Base-by-base conservation (phyloP, 2,797 vertebrate genomes). In the Eulemur mongoz region DNA sequence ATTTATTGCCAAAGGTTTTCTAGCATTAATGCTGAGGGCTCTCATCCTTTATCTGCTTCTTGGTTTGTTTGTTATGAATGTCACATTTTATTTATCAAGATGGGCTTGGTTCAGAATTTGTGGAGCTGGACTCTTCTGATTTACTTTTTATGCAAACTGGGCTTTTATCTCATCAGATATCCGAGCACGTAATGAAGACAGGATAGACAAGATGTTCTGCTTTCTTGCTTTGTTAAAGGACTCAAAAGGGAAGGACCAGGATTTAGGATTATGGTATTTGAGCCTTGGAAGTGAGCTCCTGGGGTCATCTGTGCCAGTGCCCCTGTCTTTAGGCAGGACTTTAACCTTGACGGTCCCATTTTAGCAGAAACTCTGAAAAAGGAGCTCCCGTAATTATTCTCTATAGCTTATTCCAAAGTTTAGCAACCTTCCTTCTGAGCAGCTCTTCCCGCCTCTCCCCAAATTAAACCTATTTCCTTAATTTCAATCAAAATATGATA, bases 1-100 rank as follows among this genome's bases (percentile, higher is more conserved):
- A 97, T 97, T 97, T 96, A 98, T 97, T 7, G 2, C 94, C 22
- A 2, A n/a, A 84, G 61, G 17, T 79, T 98, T 88, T 91, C 27
- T 54, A 89, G 94, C 87, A 38, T 95, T 48, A 54, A 73, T 94
- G 91, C 93, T 32, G 23, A 89, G 97, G 84, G 91, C 95, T 92
- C 92, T 98, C 83, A 93, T 98, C 75, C 95, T 98, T 97, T 98
- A 97, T 98, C 97, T 98, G 96, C 97, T 96, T 89, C 91, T 94
- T 95, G 94, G 86, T 97, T 97, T 96, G 75, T 97, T 98, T 98
- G 97, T 97, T 98, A 97, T 96, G 97, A 97, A 97, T n/a, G 30
- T 91, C 97, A 97, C 75, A 76, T 97, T 98, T 96, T 97, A 96
- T 97, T 98, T 94, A 97, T 88, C 35, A 13, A 96, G 97, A 97